Base-by-base conservation (phyloP, 1,140 invertebrate species). In the silkworm (Bombyx mori) region DNA sequence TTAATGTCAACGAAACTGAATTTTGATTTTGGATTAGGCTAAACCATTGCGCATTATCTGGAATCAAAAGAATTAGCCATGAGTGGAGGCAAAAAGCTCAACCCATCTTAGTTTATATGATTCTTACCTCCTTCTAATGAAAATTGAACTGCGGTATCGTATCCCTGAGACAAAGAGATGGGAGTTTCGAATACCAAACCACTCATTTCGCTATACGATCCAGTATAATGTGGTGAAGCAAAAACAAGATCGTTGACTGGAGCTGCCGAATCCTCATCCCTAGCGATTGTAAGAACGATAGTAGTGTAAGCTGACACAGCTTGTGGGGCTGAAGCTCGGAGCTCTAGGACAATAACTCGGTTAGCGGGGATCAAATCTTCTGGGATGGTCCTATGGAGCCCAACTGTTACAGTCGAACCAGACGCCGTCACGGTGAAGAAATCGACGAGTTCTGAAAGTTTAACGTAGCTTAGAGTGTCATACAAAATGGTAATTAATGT, bases 311-410 rank as follows among this genome's bases (percentile, higher is more conserved):
- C 65, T 5, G 71, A 42, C n/a, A 66, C 18, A 0, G 65, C 44
- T 22, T 66, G 35, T 43, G 58, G 49, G 0, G 61, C 58, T 10
- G 65, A 64, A 9, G 67, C 71, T 63, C 60, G 61, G 50, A 75
- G 26, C 45, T 69, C 66, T 7, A 75, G 57, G 26, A 68, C 26
- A 44, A 75, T 62, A 50, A 73, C 54, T 35, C 66, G 48, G 49
- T 63, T 69, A 7, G 57, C 7, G 8, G 66, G 62, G 60, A 75
- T 46, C 3, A 42, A 44, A n/a, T 68, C 54, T 52, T 61, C 68
- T 3, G 68, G 60, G 9, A 72, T 57, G 2, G 60, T 22, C 6
- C 12, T 42, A 9, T 48, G 18, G 43, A 66, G 52, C 26, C 18
- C 18, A 7, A 73, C 54, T 0, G 42, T 58, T 6, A 69, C 55